Conservation (phyloP, 2,888 invertebrate species). For the Harmothoe impar region DNA sequence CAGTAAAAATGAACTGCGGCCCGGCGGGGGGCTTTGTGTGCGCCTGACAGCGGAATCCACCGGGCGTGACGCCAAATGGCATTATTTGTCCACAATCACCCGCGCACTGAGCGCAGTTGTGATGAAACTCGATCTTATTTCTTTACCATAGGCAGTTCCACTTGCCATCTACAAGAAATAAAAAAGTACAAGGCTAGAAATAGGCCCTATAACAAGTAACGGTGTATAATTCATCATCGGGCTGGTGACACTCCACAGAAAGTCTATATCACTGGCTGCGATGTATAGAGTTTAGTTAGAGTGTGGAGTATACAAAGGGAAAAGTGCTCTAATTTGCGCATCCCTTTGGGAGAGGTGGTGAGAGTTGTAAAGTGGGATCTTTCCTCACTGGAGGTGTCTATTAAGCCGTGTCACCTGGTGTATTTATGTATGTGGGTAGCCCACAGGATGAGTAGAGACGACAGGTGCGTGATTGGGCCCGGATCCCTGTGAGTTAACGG, state of each 20-base stretch:
- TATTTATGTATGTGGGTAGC: neutral
- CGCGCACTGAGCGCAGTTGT: neutral
- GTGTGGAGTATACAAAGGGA: neutral
- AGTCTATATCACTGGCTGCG: no score
- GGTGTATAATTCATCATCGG: neutral
- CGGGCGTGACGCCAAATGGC: neutral
- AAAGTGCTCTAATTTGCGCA: neutral
- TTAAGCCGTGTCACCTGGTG: neutral
- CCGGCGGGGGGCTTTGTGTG: neutral
- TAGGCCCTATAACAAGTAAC: neutral
- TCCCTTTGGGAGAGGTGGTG: neutral
- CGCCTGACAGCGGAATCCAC: neutral
- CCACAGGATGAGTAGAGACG: neutral
- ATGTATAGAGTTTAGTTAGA: neutral
- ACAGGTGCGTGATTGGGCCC: neutral
- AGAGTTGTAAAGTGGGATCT: neutral
- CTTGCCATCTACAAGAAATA: neutral
- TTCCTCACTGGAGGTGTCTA: neutral
- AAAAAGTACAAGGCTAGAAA: neutral
- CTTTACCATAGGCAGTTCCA: neutral
- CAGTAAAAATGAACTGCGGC: slow-evolving; percentile 24
- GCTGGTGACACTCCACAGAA: no score
- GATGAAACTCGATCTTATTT: slow-evolving; percentile 27
- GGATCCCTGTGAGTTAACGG: neutral
- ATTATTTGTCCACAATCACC: slow-evolving; percentile 33